phyloP scores from a whole-genome alignment of 2,113 vertebrate species.

The Carassius auratus region DNA sequence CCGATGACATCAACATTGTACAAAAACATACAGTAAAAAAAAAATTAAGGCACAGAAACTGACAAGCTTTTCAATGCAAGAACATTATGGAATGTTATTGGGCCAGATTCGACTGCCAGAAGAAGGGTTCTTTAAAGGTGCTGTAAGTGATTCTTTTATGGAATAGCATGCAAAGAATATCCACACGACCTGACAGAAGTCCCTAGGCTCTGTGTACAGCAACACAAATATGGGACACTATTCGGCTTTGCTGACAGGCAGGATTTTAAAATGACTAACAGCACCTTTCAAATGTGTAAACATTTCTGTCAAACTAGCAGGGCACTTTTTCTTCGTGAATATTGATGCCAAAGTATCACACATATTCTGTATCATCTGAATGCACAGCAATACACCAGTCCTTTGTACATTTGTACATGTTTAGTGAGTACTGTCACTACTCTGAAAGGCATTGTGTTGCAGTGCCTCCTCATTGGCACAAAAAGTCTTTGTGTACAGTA shows the following conservation, averaged over 20 bases:
- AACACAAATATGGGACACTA: no score
- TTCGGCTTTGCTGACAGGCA: not conserved
- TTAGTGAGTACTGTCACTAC: not conserved
- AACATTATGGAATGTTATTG: slow-evolving; percentile 84
- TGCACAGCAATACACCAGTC: slow-evolving; percentile 40
- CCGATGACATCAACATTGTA: slow-evolving; percentile 65
- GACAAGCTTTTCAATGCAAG: slow-evolving; percentile 73
- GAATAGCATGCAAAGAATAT: not conserved
- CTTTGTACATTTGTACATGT: slow-evolving; percentile 48
- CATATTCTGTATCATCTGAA: slow-evolving; percentile 46
- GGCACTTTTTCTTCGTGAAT: slow-evolving; percentile 34
- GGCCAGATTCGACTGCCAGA: slow-evolving; percentile 64
- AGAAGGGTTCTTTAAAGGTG: slow-evolving; percentile 27
- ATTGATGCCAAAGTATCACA: not conserved
- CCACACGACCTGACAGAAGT: not conserved
- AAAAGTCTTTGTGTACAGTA: not conserved
- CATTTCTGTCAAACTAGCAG: slow-evolving; percentile 4
- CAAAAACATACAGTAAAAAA: slow-evolving; percentile 71
- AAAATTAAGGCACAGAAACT: slow-evolving; percentile 60
- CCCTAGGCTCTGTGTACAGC: not conserved
- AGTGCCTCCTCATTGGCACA: not conserved
- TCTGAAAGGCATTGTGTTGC: not conserved
- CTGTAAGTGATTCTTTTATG: not conserved
- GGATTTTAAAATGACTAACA: not conserved
- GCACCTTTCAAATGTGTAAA: slow-evolving; percentile 12